Evolutionary conservation across 1,140 invertebrate genomes (phyloP).

Genomic region (Macrocentrus cingulum): DNA sequence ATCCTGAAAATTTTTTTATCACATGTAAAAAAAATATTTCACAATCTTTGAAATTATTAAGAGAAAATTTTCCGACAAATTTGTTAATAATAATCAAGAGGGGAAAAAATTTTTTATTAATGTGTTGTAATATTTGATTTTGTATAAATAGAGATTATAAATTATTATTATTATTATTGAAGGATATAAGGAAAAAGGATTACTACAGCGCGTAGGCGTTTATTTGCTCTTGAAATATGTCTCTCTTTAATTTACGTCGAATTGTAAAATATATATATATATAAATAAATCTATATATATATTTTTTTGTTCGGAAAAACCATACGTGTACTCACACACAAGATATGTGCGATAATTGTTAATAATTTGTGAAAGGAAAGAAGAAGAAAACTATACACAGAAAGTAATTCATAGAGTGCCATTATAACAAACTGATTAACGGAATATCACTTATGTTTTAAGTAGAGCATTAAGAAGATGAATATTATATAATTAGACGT

Average conservation of each 20-base stretch:
- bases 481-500: conserved; percentile 2
- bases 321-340: conserved; percentile 25
- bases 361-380: conserved; percentile 15
- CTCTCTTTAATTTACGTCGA: conserved; percentile 25
- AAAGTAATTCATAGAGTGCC: conserved; percentile 55
- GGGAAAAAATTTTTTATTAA: conserved; percentile 32
- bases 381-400: conserved; percentile 37
- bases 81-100: conserved; percentile 12
- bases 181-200: conserved; percentile 10
- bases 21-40: too few species aligned
- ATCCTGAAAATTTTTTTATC: too few species aligned
- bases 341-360: background rate
- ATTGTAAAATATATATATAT: conserved; percentile 43
- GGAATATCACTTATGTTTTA: conserved; percentile 37
- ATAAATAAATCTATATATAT: too few species aligned
- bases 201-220: background rate
- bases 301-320: too few species aligned
- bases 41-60: too few species aligned
- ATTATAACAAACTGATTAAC: conserved; percentile 54
- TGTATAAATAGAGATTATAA: conserved; percentile 39
- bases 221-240: background rate
- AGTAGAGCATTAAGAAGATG: conserved; percentile 33
- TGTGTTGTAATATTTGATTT: conserved; percentile 36
- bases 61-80: conserved; percentile 14
- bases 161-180: conserved; percentile 36